Percentiles rank a stretch among this genome's conserved stretches.
phyloP scores from a whole-genome alignment of 2,888 invertebrate genomes.

The Clanis bilineata region DNA sequence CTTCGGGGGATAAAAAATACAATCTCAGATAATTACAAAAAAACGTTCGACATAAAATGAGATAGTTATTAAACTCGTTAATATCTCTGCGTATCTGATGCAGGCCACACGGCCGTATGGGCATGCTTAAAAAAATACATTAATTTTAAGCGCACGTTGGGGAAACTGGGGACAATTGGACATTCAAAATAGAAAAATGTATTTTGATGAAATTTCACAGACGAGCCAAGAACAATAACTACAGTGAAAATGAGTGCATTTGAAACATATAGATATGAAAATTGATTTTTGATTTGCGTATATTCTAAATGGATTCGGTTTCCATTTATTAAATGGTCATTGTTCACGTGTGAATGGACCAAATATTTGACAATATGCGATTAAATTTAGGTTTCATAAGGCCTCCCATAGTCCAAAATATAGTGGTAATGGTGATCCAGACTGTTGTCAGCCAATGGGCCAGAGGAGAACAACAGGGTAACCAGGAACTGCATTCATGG shows the following conservation, averaged over 20 bases:
- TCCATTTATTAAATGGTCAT: background rate
- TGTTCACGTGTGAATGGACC: background rate
- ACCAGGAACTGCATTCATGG: too few species aligned
- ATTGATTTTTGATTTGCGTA: background rate
- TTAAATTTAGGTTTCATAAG: too few species aligned
- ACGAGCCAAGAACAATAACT: background rate
- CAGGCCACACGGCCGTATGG: background rate
- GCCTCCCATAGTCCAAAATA: background rate
- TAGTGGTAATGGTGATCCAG: background rate
- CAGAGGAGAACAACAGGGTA: too few species aligned
- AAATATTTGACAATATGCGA: background rate
- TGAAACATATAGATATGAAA: background rate
- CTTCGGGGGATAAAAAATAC: background rate
- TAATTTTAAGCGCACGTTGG: background rate
- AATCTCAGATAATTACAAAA: background rate
- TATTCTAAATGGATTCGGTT: conserved; percentile 6
- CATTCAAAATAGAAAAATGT: background rate
- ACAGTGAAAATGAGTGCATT: background rate
- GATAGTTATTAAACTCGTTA: background rate
- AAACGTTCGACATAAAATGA: background rate
- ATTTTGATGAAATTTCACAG: too few species aligned
- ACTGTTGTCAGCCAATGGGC: too few species aligned
- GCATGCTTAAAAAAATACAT: background rate
- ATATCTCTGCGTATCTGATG: background rate
- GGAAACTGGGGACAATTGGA: background rate